These are phyloP conservation scores for Barnardius zonarius DNA, from an alignment of 2,113 vertebrate genomes.

Conservation along the genomic window DNA sequence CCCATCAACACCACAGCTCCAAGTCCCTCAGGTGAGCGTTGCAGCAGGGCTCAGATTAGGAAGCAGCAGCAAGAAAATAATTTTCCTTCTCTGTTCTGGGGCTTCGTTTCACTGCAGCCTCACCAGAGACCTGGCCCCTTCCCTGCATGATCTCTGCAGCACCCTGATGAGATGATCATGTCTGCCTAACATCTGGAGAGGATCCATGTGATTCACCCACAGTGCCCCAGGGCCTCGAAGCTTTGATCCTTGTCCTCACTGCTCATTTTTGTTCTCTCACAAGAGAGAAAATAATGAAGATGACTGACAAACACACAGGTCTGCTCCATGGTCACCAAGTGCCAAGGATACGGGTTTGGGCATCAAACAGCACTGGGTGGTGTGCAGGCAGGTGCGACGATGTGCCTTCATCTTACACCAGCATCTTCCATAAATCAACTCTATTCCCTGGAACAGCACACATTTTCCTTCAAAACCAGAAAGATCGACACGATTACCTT, in stretches of 20 bases:
- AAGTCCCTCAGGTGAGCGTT: accelerated
- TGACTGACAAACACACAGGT: background rate
- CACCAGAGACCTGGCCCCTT: background rate
- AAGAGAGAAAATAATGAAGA: background rate
- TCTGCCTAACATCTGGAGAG: constrained; percentile 7
- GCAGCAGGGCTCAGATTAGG: accelerated
- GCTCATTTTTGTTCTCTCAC: background rate
- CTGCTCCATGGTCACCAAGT: background rate
- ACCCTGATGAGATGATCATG: background rate
- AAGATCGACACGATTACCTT: background rate
- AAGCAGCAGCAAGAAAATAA: background rate
- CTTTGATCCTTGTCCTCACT: background rate
- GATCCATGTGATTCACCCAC: constrained; percentile 1
- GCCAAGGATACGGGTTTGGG: background rate
- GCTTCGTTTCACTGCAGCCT: background rate
- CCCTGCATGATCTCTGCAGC: accelerated
- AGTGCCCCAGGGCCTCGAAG: background rate
- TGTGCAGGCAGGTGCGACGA: accelerated
- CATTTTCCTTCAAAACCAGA: background rate
- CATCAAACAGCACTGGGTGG: background rate
- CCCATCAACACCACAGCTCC: background rate
- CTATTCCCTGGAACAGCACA: background rate
- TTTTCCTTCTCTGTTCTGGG: background rate
- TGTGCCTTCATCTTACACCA: background rate
- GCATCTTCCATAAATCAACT: background rate